Evolutionary conservation across 2,797 vertebrate genomes (phyloP), one percentile per base, ranked within the genome.

Genomic region (Leptoclinus maculatus): DNA sequence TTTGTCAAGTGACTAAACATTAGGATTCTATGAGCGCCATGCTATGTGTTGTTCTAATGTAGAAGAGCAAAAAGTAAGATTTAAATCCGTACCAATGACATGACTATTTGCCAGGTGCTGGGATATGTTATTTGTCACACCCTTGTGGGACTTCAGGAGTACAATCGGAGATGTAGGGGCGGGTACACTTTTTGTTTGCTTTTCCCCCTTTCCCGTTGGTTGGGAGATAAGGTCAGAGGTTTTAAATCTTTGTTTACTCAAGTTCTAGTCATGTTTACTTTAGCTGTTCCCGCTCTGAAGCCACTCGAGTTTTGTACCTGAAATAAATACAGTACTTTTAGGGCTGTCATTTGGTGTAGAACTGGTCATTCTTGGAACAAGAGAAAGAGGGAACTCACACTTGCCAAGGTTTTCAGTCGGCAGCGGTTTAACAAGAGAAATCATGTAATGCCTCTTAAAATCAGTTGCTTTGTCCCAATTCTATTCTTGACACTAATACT

Each of bases 281-380:
- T 67, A 7, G 17, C 21, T 41, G 43, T 51, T 56, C 23, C 19
- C 7, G 2, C 45, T 9, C 27, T 5, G 1, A 19, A 51, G 56
- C 25, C 21, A 41, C n/a, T 21, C 38, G 54, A 36, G n/a, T 53
- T 38, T 58, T 66, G 12, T 34, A 76, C 65, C 32, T 71, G 7
- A 62, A 63, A 56, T 64, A 71, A 72, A 60, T 13, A 13, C 5
- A 57, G 10, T 27, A 19, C 5, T 36, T 76, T 58, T 12, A 58
- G 4, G 38, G 19, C 68, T 79, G 47, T 56, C 17, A 43, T 47
- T 57, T 62, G 11, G 65, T 38, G 53, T 11, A 38, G 23, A 8
- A 64, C 1, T 25, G 8, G 8, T 54, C 25, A 69, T 53, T 66
- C 16, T 34, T 66, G 1, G 12, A 36, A 69, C 2, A 3, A 58